Conservation (phyloP, 2,113 vertebrate species). For the Rhea americana region DNA sequence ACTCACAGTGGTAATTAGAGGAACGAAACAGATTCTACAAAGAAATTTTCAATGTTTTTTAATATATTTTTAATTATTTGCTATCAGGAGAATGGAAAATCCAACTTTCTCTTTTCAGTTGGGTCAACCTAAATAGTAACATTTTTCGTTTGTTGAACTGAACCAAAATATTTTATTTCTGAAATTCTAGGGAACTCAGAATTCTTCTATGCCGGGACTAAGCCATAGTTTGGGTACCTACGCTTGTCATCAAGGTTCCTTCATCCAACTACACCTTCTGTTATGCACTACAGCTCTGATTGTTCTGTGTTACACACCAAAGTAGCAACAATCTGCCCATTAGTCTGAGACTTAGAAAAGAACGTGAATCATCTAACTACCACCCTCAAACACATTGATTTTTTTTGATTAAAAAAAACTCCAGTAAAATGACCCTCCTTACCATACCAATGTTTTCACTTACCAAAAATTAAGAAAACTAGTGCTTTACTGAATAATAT, state of each 20-base stretch:
- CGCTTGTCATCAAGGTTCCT: background rate
- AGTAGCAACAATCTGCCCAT: background rate
- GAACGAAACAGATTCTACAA: background rate
- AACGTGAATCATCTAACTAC: background rate
- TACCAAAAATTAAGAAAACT: background rate
- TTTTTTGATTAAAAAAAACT: background rate
- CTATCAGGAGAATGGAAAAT: background rate
- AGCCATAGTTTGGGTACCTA: background rate
- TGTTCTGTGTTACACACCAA: background rate
- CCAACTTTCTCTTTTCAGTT: background rate
- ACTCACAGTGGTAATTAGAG: background rate
- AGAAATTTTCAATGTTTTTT: background rate
- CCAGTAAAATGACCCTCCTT: background rate
- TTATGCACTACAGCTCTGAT: background rate
- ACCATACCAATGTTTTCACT: background rate
- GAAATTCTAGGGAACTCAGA: background rate
- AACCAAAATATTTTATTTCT: background rate
- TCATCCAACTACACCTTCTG: background rate
- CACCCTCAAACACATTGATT: background rate
- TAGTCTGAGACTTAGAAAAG: background rate
- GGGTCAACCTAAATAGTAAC: background rate
- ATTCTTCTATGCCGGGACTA: background rate
- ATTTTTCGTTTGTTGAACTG: background rate
- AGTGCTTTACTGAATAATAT: background rate
- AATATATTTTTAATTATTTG: background rate